Percentiles rank a stretch among this genome's conserved stretches.
These are phyloP conservation scores for Drosophila mayaguana DNA, from an alignment of 2,888 invertebrate genomes.

Conservation along the genomic window DNA sequence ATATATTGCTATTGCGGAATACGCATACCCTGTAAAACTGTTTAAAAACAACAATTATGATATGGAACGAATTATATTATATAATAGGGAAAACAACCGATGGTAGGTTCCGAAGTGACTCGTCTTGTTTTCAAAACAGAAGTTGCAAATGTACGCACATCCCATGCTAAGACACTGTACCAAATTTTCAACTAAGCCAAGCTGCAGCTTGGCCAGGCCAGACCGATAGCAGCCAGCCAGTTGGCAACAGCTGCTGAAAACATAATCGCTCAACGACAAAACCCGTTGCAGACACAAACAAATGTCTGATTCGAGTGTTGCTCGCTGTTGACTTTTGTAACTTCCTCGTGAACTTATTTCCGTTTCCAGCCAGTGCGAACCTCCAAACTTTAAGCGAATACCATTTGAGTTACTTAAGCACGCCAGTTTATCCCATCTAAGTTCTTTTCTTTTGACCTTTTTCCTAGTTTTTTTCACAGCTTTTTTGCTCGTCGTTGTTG, in stretches of 20 bases:
- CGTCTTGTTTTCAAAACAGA: too few species aligned
- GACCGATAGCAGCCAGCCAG: constrained; percentile 6
- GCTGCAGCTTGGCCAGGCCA: constrained; percentile 1
- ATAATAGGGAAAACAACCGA: background rate
- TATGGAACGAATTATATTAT: background rate
- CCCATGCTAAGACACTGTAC: background rate
- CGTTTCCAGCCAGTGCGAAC: constrained; percentile 28
- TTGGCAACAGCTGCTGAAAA: constrained; percentile 56
- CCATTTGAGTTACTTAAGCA: constrained; percentile 74
- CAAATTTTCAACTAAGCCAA: constrained; percentile 20
- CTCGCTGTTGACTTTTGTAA: constrained; percentile 53
- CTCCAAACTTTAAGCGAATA: constrained; percentile 66
- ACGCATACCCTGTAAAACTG: background rate
- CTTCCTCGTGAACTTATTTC: constrained; percentile 51
- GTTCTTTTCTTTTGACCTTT: constrained; percentile 79
- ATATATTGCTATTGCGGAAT: background rate
- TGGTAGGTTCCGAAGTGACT: background rate
- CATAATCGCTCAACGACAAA: constrained; percentile 66
- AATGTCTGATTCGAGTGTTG: constrained; percentile 46
- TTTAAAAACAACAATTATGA: background rate
- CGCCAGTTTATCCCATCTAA: constrained; percentile 72
- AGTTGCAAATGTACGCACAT: background rate
- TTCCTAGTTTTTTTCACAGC: constrained; percentile 34
- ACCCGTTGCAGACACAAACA: constrained; percentile 49
- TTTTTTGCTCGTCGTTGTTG: constrained; percentile 22